Conservation (phyloP, 2,888 invertebrate genomes). For the Andrena chrysosceles region DNA sequence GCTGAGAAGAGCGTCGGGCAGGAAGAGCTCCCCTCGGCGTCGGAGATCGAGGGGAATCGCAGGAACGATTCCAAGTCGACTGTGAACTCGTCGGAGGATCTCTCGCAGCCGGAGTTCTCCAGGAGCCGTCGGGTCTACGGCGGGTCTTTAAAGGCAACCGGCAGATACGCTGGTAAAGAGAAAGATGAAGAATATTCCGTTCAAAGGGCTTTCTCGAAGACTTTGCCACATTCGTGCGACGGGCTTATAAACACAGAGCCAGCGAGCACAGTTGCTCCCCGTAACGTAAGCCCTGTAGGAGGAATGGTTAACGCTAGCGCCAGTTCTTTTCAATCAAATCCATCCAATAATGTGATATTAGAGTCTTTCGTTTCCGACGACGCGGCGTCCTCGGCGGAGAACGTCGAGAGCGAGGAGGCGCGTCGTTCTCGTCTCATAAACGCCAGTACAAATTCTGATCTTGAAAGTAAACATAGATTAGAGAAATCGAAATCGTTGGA, state of each 20-base stretch:
- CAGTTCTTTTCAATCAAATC: conserved; percentile 78
- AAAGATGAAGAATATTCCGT: conserved; percentile 48
- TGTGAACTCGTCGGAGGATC: conserved; percentile 31
- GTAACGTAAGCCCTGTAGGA: conserved; percentile 28
- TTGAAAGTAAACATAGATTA: conserved; percentile 84
- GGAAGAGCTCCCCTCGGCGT: neutral
- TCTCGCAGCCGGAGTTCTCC: conserved; percentile 23
- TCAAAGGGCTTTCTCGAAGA: conserved; percentile 32
- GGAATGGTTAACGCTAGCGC: conserved; percentile 27
- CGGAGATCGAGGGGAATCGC: conserved; percentile 1
- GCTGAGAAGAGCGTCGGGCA: neutral
- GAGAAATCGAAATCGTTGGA: conserved; percentile 83
- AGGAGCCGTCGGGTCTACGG: conserved; percentile 65
- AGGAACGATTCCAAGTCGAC: conserved; percentile 36
- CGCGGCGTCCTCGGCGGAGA: conserved; percentile 68
- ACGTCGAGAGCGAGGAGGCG: conserved; percentile 64
- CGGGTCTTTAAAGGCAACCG: conserved; percentile 75
- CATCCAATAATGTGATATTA: conserved; percentile 85
- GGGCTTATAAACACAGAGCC: conserved; percentile 45
- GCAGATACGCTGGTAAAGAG: conserved; percentile 54
- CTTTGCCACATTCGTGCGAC: conserved; percentile 49
- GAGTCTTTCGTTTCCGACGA: conserved; percentile 78
- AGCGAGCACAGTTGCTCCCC: neutral
- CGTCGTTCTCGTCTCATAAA: conserved; percentile 69
- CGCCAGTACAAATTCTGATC: conserved; percentile 79